Percentiles rank a stretch among this genome's conserved stretches.
Evolutionary conservation across 2,797 vertebrate genomes (phyloP).

Genomic region (Pitangus sulphuratus): DNA sequence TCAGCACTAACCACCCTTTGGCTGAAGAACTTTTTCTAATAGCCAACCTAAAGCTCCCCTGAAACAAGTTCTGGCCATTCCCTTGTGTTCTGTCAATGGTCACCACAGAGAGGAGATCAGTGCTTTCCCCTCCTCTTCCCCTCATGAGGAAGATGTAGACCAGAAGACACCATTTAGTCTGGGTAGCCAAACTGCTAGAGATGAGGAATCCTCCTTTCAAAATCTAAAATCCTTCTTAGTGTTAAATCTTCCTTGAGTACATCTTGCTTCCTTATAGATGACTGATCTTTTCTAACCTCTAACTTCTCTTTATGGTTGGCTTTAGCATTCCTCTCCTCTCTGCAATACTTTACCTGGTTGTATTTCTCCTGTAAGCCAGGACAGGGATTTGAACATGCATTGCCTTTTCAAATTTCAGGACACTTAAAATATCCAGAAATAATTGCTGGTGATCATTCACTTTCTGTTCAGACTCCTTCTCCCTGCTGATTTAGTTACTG

Average conservation of each 20-base stretch:
- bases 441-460: constrained; percentile 16
- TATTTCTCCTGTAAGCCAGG: neutral
- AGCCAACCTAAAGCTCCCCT: neutral
- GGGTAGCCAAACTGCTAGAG: neutral
- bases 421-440: neutral
- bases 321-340: neutral
- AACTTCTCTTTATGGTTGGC: neutral
- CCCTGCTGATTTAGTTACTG: neutral
- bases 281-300: neutral
- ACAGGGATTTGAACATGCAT: neutral
- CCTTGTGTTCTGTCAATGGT: neutral
- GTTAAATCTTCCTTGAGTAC: neutral
- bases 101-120: neutral
- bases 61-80: neutral
- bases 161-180: neutral
- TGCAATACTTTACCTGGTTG: neutral
- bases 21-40: neutral
- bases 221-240: neutral
- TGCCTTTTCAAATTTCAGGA: neutral
- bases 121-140: neutral
- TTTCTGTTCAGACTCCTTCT: constrained; percentile 2
- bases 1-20: neutral
- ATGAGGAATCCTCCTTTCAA: neutral
- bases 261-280: neutral
- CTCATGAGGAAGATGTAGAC: neutral